Conservation (phyloP, 2,113 vertebrate genomes). For the Raja brachyura region DNA sequence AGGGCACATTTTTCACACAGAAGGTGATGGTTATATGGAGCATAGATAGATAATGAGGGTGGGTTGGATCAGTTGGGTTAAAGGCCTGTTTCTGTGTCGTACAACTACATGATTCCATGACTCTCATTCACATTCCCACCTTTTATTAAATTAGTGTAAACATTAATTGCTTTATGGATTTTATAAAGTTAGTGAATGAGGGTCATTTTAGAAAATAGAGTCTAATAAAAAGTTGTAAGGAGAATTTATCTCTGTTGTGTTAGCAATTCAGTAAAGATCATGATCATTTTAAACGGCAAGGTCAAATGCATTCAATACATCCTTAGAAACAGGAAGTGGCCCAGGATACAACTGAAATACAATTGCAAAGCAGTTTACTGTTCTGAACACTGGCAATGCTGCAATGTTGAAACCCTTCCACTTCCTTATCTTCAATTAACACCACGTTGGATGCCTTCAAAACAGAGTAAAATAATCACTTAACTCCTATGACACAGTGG, state of each 20-base stretch:
- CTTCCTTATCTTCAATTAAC: constrained; percentile 64
- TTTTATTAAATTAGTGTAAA: neutral
- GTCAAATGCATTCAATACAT: neutral
- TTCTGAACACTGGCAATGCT: constrained; percentile 9
- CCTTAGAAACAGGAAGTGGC: neutral
- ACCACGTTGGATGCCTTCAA: constrained; percentile 66
- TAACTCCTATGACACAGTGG: constrained; percentile 68
- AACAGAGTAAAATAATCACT: constrained; percentile 63
- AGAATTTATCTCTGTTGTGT: neutral
- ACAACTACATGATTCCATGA: too few relatives aligned
- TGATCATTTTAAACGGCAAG: neutral
- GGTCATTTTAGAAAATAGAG: neutral
- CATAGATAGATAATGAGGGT: too few relatives aligned
- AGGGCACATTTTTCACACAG: too few relatives aligned
- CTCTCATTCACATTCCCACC: neutral
- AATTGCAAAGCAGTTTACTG: neutral
- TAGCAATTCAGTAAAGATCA: neutral
- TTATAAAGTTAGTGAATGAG: neutral
- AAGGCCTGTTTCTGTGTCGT: too few relatives aligned
- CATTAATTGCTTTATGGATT: neutral
- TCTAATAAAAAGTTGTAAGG: neutral
- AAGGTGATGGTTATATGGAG: too few relatives aligned
- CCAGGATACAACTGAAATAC: neutral
- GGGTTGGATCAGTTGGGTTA: too few relatives aligned
- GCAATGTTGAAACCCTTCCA: constrained; percentile 45